These are phyloP conservation scores for Lasioglossum marginatum DNA, from an alignment of 2,888 invertebrate genomes.

Conservation along the genomic window DNA sequence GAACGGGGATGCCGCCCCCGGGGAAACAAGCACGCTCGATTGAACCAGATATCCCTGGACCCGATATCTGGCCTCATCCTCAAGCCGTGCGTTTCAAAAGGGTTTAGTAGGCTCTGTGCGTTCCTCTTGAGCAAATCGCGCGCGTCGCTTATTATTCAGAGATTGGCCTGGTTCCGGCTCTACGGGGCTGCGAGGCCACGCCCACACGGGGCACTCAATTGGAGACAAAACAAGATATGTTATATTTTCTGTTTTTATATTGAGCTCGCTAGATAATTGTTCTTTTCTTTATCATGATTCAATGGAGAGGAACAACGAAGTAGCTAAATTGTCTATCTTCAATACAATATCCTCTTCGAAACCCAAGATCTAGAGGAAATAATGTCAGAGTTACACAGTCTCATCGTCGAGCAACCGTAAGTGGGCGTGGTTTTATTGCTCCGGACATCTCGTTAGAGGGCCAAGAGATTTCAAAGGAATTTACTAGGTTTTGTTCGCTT, in stretches of 20 bases:
- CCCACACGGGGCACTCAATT: background rate
- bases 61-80: conserved; percentile 10
- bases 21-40: conserved; percentile 34
- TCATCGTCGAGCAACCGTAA: background rate
- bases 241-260: background rate
- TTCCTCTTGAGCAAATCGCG: background rate
- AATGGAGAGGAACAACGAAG: too few relatives aligned
- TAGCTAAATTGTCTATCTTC: background rate
- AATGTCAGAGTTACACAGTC: background rate
- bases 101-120: conserved; percentile 5
- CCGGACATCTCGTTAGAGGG: background rate
- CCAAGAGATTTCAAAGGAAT: background rate
- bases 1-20: conserved; percentile 24
- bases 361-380: background rate
- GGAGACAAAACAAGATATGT: background rate
- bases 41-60: conserved; percentile 25
- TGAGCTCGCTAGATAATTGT: background rate
- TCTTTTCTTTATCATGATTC: background rate
- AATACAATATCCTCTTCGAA: background rate
- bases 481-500: background rate
- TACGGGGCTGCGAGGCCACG: background rate
- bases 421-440: background rate
- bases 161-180: background rate
- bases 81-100: conserved; percentile 10
- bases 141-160: background rate